A percentile compares a stretch with the other conserved stretches of the same genome.
Conservation (phyloP, 2,888 invertebrate species). For the Thymelicus acteon region DNA sequence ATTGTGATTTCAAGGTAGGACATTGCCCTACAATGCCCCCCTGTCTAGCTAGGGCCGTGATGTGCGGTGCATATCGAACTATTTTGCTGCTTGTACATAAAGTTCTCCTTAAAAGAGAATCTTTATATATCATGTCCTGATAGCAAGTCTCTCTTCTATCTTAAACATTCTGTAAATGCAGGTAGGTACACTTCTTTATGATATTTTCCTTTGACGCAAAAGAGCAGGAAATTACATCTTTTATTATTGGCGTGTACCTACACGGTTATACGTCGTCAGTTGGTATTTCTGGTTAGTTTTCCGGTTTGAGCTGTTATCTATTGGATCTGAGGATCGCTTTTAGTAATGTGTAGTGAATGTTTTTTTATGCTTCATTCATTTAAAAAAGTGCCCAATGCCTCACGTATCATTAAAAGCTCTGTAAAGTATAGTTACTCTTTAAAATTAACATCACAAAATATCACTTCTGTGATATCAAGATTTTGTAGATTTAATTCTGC, state of each 20-base stretch:
- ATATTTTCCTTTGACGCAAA: conserved; percentile 12
- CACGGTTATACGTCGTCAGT: background rate
- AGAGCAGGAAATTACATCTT: conserved; percentile 1
- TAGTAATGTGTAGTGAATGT: background rate
- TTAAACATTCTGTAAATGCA: background rate
- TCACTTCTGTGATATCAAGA: no score
- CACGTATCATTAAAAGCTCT: no score
- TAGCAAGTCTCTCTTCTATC: conserved; percentile 9
- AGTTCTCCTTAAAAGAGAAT: no score
- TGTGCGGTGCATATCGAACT: no score
- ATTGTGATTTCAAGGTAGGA: no score
- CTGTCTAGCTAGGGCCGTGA: no score
- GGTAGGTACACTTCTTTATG: background rate
- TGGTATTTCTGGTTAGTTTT: conserved; percentile 1
- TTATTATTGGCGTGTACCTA: background rate
- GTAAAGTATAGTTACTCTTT: no score
- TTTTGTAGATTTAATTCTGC: no score
- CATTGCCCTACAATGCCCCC: no score
- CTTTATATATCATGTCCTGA: no score
- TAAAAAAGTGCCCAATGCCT: background rate
- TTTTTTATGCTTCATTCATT: background rate
- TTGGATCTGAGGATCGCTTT: background rate
- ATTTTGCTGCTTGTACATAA: no score
- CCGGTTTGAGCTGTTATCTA: background rate
- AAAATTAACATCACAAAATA: no score